Percentiles rank a stretch among this genome's conserved stretches.
These are phyloP conservation scores for Coleophora flavipennella DNA, from an alignment of 2,888 invertebrate species.

Conservation along the genomic window DNA sequence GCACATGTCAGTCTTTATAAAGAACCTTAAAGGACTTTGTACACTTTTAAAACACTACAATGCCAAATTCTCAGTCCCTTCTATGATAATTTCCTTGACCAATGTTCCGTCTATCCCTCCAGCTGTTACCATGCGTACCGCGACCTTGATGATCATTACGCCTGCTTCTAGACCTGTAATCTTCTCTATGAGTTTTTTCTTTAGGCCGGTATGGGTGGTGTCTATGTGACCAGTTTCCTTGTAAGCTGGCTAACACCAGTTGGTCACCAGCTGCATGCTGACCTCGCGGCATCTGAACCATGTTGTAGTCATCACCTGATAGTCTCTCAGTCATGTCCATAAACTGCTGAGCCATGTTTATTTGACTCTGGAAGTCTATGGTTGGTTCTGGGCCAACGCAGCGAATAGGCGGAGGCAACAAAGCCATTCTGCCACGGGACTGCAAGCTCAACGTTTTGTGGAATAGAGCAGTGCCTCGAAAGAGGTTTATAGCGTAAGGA, in stretches of 20 bases:
- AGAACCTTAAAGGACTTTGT: no score
- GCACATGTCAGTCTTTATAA: not conserved
- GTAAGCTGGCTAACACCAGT: conserved; percentile 55
- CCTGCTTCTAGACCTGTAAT: conserved; percentile 29
- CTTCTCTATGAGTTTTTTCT: conserved; percentile 36
- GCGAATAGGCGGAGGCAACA: conserved; percentile 51
- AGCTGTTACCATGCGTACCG: conserved; percentile 28
- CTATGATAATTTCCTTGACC: conserved; percentile 40
- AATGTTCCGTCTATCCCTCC: conserved; percentile 43
- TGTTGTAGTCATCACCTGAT: conserved; percentile 28
- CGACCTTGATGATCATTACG: conserved; percentile 8
- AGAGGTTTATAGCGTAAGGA: conserved; percentile 81
- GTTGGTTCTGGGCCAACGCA: conserved; percentile 41
- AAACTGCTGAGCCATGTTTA: conserved; percentile 46
- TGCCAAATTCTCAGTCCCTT: conserved; percentile 17
- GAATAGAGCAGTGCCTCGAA: conserved; percentile 79
- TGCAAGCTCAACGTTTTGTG: conserved; percentile 72
- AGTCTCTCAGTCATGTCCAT: conserved; percentile 50
- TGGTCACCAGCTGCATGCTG: conserved; percentile 28
- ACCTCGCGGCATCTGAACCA: conserved; percentile 22
- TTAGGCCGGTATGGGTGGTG: conserved; percentile 54
- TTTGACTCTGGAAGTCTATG: conserved; percentile 32
- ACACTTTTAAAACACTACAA: no score
- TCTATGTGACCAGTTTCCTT: conserved; percentile 63
- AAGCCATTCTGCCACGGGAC: conserved; percentile 34